Evolutionary conservation across 35 echinoderm and acorn worm genomes (phyloP).

Genomic region (Lytechinus variegatus): DNA sequence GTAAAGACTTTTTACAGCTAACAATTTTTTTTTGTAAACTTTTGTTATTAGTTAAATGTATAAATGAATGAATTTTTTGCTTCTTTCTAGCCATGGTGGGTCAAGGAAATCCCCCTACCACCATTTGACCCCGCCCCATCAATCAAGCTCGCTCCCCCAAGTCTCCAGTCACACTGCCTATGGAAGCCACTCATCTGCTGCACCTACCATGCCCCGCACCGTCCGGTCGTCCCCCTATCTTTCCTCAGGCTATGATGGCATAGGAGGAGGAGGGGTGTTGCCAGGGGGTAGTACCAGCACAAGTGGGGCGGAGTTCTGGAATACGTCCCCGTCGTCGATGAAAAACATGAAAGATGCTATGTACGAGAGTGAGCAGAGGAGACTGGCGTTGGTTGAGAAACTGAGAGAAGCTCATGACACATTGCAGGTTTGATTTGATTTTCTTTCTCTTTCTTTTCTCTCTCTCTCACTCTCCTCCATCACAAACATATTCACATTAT

Average conservation of each 20-base stretch:
- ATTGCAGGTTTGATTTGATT: constrained; percentile 64
- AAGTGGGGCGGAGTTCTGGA: constrained; percentile 59
- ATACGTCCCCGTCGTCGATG: constrained; percentile 60
- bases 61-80: background rate
- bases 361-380: constrained; percentile 97
- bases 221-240: background rate
- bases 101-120: constrained; percentile 69
- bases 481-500: no score
- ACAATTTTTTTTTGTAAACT: no score
- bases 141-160: constrained; percentile 37
- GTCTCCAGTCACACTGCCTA: constrained; percentile 38
- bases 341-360: constrained; percentile 92
- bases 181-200: background rate
- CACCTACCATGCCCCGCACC: background rate
- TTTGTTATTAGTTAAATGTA: no score
- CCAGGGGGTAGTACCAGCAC: background rate
- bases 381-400: constrained; percentile 89
- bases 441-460: background rate
- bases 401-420: constrained; percentile 95
- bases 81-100: constrained; percentile 51
- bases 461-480: no score
- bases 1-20: no score
- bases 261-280: background rate
- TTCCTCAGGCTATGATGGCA: background rate
- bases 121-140: constrained; percentile 51